Percentiles rank a stretch among this genome's conserved stretches.
These are phyloP conservation scores for Avahi laniger DNA, from an alignment of 2,797 vertebrate species.

Conservation along the genomic window DNA sequence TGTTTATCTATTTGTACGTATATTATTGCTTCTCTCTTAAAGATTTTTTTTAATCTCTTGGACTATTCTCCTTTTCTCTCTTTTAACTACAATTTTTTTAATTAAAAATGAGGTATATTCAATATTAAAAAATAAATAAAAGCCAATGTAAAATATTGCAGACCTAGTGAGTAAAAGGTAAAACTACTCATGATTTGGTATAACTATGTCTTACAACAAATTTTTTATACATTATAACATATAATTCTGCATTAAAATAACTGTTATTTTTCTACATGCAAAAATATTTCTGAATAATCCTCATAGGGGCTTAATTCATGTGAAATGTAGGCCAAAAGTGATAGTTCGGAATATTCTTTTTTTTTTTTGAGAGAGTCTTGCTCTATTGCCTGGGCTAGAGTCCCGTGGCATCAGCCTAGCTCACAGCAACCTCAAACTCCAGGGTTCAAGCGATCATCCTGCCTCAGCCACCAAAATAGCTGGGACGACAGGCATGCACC, in stretches of 20 bases:
- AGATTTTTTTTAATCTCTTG: neutral
- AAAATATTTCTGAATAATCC: conserved; percentile 57
- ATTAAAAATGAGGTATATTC: conserved; percentile 44
- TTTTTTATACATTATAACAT: conserved; percentile 6
- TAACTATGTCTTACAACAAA: conserved; percentile 37
- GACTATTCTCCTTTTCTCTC: neutral
- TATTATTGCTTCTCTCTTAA: neutral
- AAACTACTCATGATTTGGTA: conserved; percentile 51
- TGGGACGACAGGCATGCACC: no score
- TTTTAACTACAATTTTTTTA: neutral
- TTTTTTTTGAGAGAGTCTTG: no score
- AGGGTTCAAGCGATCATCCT: no score
- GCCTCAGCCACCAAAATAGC: no score
- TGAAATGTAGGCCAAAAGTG: conserved; percentile 34
- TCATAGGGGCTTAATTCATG: conserved; percentile 14
- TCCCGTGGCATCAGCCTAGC: no score
- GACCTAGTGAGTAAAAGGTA: conserved; percentile 37
- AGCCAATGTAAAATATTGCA: neutral
- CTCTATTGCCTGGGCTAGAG: no score
- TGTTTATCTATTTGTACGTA: neutral
- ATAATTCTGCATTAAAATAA: conserved; percentile 53
- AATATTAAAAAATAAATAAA: conserved; percentile 52
- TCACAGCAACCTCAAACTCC: no score
- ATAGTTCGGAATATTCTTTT: neutral
- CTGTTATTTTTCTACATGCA: conserved; percentile 21